Percentiles rank a stretch among this genome's conserved stretches.
phyloP scores from a whole-genome alignment of 2,113 vertebrate species.

The Protobothrops flavoviridis region DNA sequence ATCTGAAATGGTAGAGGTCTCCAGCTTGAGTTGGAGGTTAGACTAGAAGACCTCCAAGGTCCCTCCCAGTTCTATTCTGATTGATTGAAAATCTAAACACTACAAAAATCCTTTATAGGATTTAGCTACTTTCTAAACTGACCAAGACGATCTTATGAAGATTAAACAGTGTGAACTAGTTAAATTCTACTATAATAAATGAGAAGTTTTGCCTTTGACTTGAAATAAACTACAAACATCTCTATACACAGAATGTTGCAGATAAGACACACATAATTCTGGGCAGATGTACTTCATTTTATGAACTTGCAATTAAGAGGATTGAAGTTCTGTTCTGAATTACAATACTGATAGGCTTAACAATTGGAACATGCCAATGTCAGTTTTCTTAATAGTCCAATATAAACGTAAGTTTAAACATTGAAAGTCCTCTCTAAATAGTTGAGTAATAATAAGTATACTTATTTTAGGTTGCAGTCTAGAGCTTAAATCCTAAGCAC shows the following conservation, averaged over 20 bases:
- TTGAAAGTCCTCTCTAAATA: slow-evolving; percentile 6
- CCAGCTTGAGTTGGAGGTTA: too few species aligned
- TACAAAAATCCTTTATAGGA: neutral
- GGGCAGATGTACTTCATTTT: neutral
- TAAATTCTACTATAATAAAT: neutral
- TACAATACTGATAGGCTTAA: neutral
- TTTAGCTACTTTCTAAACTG: neutral
- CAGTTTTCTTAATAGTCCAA: neutral
- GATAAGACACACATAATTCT: neutral
- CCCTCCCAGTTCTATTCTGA: too few species aligned
- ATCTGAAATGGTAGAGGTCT: too few species aligned
- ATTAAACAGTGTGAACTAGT: neutral
- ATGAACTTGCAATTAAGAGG: neutral
- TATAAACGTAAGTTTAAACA: neutral
- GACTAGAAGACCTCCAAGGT: too few species aligned
- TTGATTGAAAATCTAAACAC: neutral
- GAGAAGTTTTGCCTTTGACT: neutral
- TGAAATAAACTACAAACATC: neutral
- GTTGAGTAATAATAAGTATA: slow-evolving; percentile 13
- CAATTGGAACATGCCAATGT: neutral
- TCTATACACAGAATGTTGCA: neutral
- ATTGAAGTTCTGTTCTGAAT: neutral
- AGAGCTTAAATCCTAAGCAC: neutral
- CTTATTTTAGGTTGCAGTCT: neutral
- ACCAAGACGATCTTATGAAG: slow-evolving; percentile 7